These are phyloP conservation scores for Cossypha dichroa DNA, from an alignment of 2,797 vertebrate genomes.

Conservation along the genomic window DNA sequence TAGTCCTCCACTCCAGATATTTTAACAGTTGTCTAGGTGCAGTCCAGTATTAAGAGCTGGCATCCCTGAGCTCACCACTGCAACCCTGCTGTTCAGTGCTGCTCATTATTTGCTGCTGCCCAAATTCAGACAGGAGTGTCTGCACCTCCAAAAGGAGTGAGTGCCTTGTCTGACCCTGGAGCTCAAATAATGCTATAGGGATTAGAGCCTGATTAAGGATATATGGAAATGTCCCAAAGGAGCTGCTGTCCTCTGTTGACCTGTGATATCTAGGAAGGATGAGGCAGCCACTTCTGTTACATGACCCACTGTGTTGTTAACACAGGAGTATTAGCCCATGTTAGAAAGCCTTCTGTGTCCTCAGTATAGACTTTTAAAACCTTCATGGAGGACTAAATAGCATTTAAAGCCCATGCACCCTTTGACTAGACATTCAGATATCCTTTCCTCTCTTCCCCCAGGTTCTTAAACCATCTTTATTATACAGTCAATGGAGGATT, in stretches of 20 bases:
- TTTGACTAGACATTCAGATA: background rate
- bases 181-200: background rate
- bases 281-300: background rate
- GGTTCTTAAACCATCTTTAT: background rate
- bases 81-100: background rate
- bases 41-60: background rate
- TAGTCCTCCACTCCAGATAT: background rate
- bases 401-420: background rate
- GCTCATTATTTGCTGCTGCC: background rate
- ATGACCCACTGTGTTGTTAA: background rate
- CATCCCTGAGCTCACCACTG: background rate
- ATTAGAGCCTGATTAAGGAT: background rate
- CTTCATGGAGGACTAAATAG: background rate
- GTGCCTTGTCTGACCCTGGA: background rate
- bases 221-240: background rate
- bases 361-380: background rate
- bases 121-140: background rate
- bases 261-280: background rate
- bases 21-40: background rate
- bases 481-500: background rate
- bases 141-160: background rate
- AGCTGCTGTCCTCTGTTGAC: background rate
- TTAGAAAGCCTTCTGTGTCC: background rate
- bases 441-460: background rate
- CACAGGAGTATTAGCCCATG: background rate